These are phyloP conservation scores for Drosophila ezoana DNA, from an alignment of 2,888 invertebrate genomes.

Conservation along the genomic window DNA sequence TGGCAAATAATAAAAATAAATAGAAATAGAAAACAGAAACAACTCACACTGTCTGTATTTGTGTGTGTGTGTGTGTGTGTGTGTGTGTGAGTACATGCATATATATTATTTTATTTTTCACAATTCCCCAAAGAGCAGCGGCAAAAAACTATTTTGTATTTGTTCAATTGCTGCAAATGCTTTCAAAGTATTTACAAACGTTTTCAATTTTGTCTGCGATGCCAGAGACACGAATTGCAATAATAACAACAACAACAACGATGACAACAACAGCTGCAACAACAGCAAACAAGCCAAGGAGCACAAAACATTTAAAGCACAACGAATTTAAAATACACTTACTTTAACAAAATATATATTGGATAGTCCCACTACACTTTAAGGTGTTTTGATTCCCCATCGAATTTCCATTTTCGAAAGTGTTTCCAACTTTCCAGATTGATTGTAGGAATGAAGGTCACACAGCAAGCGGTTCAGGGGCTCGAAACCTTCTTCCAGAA, in stretches of 20 bases:
- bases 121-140: constrained; percentile 59
- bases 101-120: constrained; percentile 58
- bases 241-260: constrained; percentile 39
- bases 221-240: constrained; percentile 61
- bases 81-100: constrained; percentile 25
- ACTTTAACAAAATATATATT: not conserved
- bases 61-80: constrained; percentile 23
- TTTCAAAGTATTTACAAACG: constrained; percentile 78
- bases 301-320: not conserved
- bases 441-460: too few relatives aligned
- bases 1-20: constrained; percentile 25
- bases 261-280: constrained; percentile 17
- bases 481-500: too few relatives aligned
- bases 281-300: constrained; percentile 33
- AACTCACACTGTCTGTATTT: constrained; percentile 31
- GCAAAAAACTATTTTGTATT: constrained; percentile 70
- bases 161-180: constrained; percentile 80
- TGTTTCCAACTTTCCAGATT: too few relatives aligned
- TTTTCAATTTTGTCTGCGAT: constrained; percentile 69
- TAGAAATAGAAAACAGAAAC: constrained; percentile 15
- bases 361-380: too few relatives aligned
- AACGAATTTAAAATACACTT: constrained; percentile 12
- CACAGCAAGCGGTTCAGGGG: too few relatives aligned
- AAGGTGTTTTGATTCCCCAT: too few relatives aligned
- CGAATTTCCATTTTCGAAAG: too few relatives aligned